These are phyloP conservation scores for Drosophila merina DNA, from an alignment of 2,888 invertebrate species.

Conservation along the genomic window DNA sequence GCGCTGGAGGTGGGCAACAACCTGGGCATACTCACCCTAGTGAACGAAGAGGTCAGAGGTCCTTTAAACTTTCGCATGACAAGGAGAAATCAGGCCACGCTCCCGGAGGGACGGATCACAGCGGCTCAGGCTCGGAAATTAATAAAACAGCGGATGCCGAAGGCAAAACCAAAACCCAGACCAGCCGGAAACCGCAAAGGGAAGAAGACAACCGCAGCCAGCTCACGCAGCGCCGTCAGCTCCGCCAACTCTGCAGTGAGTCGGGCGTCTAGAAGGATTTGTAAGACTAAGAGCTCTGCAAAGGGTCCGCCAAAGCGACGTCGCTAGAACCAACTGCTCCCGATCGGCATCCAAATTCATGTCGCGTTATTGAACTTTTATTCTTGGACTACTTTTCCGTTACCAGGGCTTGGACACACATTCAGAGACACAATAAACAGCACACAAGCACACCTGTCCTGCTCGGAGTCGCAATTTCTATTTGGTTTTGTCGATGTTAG, in stretches of 20 bases:
- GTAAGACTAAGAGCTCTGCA: too few relatives aligned
- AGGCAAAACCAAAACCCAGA: neutral
- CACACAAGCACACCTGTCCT: slow-evolving; percentile 39
- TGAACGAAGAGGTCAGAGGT: neutral
- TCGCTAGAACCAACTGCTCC: neutral
- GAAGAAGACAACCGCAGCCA: neutral
- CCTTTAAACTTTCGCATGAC: slow-evolving; percentile 15
- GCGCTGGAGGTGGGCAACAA: slow-evolving; percentile 46
- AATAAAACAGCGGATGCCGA: neutral
- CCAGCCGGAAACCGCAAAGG: neutral
- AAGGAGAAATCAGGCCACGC: neutral
- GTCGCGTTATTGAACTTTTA: slow-evolving; percentile 42
- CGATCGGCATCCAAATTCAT: neutral
- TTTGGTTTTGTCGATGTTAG: slow-evolving; percentile 36
- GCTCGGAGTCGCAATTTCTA: slow-evolving; percentile 53
- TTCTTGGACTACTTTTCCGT: slow-evolving; percentile 56
- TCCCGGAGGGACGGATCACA: neutral
- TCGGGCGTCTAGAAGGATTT: too few relatives aligned
- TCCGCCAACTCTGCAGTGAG: too few relatives aligned
- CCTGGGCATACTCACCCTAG: slow-evolving; percentile 51
- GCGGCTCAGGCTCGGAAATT: neutral
- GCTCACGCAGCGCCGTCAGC: neutral
- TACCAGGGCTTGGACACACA: slow-evolving; percentile 40
- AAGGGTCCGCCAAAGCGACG: neutral
- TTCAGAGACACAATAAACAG: neutral